Evolutionary conservation across 2,797 vertebrate species (phyloP), one percentile per base, ranked within the genome.

Genomic region (Tokudaia tokunoshimensis): DNA sequence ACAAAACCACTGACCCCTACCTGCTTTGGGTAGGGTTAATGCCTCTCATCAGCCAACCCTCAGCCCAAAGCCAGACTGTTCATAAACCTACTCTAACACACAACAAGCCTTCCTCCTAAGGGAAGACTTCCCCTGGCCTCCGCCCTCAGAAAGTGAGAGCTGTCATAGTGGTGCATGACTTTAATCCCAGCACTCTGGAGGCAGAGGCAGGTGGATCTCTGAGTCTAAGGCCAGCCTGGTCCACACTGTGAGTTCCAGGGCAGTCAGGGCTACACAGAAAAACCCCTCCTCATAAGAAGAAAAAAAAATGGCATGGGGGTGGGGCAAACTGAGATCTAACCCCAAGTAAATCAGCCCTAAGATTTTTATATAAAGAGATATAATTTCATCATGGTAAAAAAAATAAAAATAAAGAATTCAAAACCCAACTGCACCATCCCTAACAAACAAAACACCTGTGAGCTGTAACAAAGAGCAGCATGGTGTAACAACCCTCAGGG

Each of bases 1-100:
- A 82, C 34, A 52, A 80, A 92, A 75, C 82, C 55, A 74, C 2
- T 59, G 79, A 94, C 34, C 10, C 67, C 75, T 70, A 10, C 80
- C 63, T 92, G 44, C 47, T 83, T 78, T 26, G 44, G 55, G 34
- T 61, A 15, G 6, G 12, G 57, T 52, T 86, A 79, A 47, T 65
- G 41, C 59, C 50, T 94, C 70, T 78, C 52, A 76, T 59, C 67
- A 91, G 47, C 50, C 79, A 89, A 34, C 22, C 41, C 55, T 93
- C 26, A 63, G 20, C 50, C 78, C 80, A 78, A 70, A 72, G 31
- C 15, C 57, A 89, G 24, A 13, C 31, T 87, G 72, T 84, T 82
- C 57, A 55, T 67, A 70, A 29, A 74, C n/a, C 52, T 19, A 74
- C 5, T 5, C 34, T 37, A 47, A 95, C 67, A 86, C 47, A 20